Evolutionary conservation across 1,140 invertebrate genomes (phyloP).

Genomic region (Tribolium castaneum): DNA sequence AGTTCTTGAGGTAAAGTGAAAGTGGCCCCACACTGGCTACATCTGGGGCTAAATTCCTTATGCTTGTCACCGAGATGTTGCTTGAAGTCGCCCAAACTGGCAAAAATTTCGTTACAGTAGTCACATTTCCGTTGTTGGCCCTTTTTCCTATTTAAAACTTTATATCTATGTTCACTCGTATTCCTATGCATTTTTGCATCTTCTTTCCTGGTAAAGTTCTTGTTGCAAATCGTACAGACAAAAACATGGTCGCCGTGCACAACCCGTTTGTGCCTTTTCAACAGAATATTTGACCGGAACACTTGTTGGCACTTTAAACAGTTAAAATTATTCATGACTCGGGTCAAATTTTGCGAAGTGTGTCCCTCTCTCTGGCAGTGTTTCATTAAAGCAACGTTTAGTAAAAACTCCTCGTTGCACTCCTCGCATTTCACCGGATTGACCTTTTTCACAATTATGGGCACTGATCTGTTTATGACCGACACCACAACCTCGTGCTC

Average conservation of each 20-base stretch:
- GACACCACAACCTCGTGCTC: slow-evolving; percentile 78
- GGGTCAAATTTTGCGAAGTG: slow-evolving; percentile 45
- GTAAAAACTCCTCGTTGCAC: slow-evolving; percentile 74
- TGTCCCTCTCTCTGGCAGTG: slow-evolving; percentile 72
- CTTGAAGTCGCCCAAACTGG: slow-evolving; percentile 71
- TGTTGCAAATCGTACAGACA: slow-evolving; percentile 75
- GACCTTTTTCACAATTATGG: slow-evolving; percentile 80
- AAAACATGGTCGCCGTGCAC: slow-evolving; percentile 70
- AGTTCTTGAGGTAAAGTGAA: slow-evolving; percentile 80
- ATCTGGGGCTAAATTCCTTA: slow-evolving; percentile 70
- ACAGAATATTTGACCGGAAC: slow-evolving; percentile 71
- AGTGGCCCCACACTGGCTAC: slow-evolving; percentile 73
- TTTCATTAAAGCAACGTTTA: slow-evolving; percentile 76
- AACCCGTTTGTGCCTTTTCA: slow-evolving; percentile 74
- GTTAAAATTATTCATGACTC: slow-evolving; percentile 39
- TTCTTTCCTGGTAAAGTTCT: slow-evolving; percentile 70
- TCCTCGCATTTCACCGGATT: slow-evolving; percentile 71
- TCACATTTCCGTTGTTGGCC: slow-evolving; percentile 67
- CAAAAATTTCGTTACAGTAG: slow-evolving; percentile 69
- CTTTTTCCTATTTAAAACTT: slow-evolving; percentile 56
- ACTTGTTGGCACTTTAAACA: slow-evolving; percentile 71
- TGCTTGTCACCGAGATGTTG: slow-evolving; percentile 75
- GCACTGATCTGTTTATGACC: slow-evolving; percentile 81
- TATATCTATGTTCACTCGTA: slow-evolving; percentile 70
- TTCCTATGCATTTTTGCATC: slow-evolving; percentile 77